Evolutionary conservation across 2,888 invertebrate species (phyloP), one percentile per base, ranked within the genome.

Genomic region (Eledona agricola): DNA sequence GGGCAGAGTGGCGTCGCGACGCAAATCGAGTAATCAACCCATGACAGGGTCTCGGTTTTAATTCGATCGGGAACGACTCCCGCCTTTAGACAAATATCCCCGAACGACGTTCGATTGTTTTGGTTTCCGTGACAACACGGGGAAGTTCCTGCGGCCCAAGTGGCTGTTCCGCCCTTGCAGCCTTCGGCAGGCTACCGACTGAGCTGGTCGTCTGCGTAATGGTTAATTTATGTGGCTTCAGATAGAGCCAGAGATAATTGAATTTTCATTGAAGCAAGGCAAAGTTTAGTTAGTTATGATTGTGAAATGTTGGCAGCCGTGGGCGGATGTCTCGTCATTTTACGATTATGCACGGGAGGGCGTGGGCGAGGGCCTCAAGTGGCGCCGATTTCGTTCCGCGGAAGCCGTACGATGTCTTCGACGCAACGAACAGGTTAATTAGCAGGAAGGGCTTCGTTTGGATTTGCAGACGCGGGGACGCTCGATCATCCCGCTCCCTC

Each of bases 181-280:
- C n/a, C 4, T 32, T 28, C 9, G 9, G 5, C 1, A 4, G 20
- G 28, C 11, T 12, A 13, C 29, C 40, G 11, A 37, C 37, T 51
- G 23, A 17, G 28, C 31, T 45, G 51, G 51, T 20, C 51, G 10
- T 9, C 29, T 11, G 5, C 19, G n/a, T 37, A 35, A 55, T 55
- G 55, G 52, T 52, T 53, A 58, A 54, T 47, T 57, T 52, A 50
- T 57, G 55, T 29, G 59, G 55, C 59, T 59, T 59, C 59, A 53
- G 55, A 55, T 45, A 55, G 54, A 49, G 55, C 53, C 43, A 55
- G 53, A 58, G 53, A 54, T 59, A 59, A 59, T 59, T 59, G 57
- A 58, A 59, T 55, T 59, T 59, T 58, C 55, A 59, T 59, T 58
- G 56, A 54, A 54, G 47, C 54, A 49, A 43, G 40, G 28, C 46